Percentiles rank a stretch among this genome's conserved stretches.
These are phyloP conservation scores for Melanotaenia maccullochi DNA, from an alignment of 2,797 vertebrate species.

Conservation along the genomic window DNA sequence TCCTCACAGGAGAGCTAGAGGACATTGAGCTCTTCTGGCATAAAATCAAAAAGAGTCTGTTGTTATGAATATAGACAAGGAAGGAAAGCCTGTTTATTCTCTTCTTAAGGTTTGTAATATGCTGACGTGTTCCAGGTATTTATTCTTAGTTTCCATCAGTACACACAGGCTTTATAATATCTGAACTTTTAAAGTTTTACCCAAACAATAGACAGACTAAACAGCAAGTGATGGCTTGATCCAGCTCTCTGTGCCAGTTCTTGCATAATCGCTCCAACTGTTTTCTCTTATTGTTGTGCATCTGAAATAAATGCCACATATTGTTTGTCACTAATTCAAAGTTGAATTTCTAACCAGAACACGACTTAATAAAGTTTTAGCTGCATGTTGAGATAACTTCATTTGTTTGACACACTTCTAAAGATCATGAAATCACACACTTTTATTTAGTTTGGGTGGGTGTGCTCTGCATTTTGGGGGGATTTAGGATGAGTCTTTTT, in stretches of 20 bases:
- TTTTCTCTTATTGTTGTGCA: background rate
- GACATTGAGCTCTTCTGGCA: no score
- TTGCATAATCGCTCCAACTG: constrained; percentile 32
- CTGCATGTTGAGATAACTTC: no score
- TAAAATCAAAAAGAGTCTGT: no score
- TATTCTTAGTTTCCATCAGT: constrained; percentile 37
- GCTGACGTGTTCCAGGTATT: constrained; percentile 16
- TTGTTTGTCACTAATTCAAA: background rate
- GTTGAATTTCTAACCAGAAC: no score
- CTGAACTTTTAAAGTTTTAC: constrained; percentile 35
- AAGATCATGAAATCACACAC: no score
- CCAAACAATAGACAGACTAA: constrained; percentile 28
- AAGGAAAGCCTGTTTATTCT: no score
- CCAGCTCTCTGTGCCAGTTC: constrained; percentile 18
- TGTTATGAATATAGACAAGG: no score
- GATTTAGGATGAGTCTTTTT: background rate
- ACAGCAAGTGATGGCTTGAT: constrained; percentile 24
- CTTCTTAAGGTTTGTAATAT: no score
- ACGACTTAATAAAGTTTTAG: no score
- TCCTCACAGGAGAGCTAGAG: no score
- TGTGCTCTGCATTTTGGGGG: background rate
- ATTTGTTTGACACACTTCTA: no score
- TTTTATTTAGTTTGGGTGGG: no score
- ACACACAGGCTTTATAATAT: constrained; percentile 34
- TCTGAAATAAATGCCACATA: background rate